Evolutionary conservation across 2,797 vertebrate species (phyloP).

Genomic region (Nyctibius grandis): DNA sequence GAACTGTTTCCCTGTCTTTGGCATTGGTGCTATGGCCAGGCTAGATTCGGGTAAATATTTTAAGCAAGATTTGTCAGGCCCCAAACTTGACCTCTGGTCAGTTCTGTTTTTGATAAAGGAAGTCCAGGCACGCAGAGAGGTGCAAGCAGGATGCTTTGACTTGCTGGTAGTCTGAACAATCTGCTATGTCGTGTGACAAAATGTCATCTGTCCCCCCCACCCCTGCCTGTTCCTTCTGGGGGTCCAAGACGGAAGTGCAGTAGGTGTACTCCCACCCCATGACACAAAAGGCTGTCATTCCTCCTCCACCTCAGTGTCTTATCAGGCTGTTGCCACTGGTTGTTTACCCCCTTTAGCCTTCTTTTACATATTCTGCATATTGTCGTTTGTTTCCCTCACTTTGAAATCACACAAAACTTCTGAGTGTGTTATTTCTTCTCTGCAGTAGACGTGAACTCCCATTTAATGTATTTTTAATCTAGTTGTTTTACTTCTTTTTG

Average conservation of each 20-base stretch:
- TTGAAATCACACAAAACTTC: background rate
- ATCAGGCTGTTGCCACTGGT: fast-evolving
- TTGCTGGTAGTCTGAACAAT: background rate
- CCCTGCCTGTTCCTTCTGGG: background rate
- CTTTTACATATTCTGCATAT: background rate
- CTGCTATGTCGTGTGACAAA: background rate
- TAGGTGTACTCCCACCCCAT: fast-evolving
- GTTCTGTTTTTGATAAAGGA: background rate
- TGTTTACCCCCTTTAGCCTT: background rate
- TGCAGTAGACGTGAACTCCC: background rate
- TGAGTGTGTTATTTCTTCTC: background rate
- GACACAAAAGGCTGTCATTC: background rate
- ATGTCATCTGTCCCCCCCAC: fast-evolving
- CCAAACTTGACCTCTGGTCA: background rate
- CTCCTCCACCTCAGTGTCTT: fast-evolving
- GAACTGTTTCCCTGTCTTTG: background rate
- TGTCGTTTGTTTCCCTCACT: background rate
- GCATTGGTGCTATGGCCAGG: background rate
- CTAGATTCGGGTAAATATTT: background rate
- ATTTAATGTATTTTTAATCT: background rate
- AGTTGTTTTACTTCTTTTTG: background rate
- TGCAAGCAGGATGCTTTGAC: background rate
- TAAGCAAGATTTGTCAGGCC: background rate
- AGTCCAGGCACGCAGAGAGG: background rate
- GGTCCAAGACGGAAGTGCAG: fast-evolving